phyloP scores from a whole-genome alignment of 2,888 invertebrate genomes.

The Hypsopygia costalis region DNA sequence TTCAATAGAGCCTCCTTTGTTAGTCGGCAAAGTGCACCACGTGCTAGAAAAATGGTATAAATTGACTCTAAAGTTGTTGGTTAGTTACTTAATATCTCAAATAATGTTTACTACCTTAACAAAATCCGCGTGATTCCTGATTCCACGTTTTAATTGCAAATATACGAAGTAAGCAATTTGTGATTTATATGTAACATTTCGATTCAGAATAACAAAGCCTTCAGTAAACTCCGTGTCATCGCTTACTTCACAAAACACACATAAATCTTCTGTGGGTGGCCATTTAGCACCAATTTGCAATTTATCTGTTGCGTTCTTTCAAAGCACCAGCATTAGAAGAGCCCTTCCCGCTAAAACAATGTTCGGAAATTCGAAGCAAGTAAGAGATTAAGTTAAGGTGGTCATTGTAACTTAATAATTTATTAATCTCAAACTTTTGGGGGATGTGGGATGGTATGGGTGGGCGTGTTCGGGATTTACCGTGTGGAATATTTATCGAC shows the following conservation, averaged over 20 bases:
- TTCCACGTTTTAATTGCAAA: too few species aligned
- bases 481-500: not conserved
- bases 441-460: not conserved
- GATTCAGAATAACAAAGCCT: conserved; percentile 4
- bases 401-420: conserved; percentile 10
- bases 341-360: not conserved
- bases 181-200: not conserved
- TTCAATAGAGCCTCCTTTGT: too few species aligned
- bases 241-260: conserved; percentile 3
- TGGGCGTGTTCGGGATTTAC: not conserved
- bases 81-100: too few species aligned
- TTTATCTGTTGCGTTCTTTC: conserved; percentile 12
- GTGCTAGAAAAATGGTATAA: too few species aligned
- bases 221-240: conserved; percentile 5
- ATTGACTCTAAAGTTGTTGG: too few species aligned
- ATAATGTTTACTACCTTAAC: too few species aligned
- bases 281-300: conserved; percentile 13
- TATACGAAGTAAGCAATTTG: too few species aligned
- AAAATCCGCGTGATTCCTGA: too few species aligned
- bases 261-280: conserved; percentile 8
- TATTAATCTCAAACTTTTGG: conserved; percentile 7
- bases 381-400: conserved; percentile 3
- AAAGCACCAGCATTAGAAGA: conserved; percentile 1
- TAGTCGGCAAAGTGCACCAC: too few species aligned
- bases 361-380: not conserved